A percentile compares a stretch with the other conserved stretches of the same genome.
Evolutionary conservation across 2,888 invertebrate species (phyloP).

Genomic region (Embidobia sp.): DNA sequence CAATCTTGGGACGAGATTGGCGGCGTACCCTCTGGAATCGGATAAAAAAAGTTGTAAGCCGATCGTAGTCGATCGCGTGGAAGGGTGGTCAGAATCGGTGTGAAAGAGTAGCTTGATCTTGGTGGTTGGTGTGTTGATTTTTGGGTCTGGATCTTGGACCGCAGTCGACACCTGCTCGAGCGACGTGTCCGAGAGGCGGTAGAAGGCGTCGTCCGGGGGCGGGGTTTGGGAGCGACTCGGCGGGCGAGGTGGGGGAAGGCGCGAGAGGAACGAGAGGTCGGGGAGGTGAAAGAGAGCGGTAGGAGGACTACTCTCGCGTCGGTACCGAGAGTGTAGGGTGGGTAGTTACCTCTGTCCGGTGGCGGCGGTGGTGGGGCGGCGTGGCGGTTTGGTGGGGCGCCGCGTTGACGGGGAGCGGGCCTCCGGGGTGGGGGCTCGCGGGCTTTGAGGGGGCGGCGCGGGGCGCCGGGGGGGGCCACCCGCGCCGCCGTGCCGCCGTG

Average conservation of each 20-base stretch:
- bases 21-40: too few species aligned
- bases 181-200: slow-evolving; percentile 53
- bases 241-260: slow-evolving; percentile 78
- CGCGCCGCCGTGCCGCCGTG: slow-evolving; percentile 71
- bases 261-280: slow-evolving; percentile 51
- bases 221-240: slow-evolving; percentile 79
- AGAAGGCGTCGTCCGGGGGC: slow-evolving; percentile 70
- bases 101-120: too few species aligned
- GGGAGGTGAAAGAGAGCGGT: slow-evolving; percentile 76
- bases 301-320: slow-evolving; percentile 76
- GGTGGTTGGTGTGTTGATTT: slow-evolving; percentile 17
- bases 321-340: slow-evolving; percentile 79
- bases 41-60: too few species aligned
- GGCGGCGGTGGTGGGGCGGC: slow-evolving; percentile 67
- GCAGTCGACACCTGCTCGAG: slow-evolving; percentile 54
- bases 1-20: too few species aligned
- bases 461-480: slow-evolving; percentile 62
- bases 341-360: slow-evolving; percentile 77
- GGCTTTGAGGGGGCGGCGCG: slow-evolving; percentile 58
- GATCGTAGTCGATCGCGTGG: too few species aligned
- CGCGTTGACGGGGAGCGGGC: slow-evolving; percentile 15
- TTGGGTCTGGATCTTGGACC: slow-evolving; percentile 41
- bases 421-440: slow-evolving; percentile 66
- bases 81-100: too few species aligned
- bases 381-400: slow-evolving; percentile 71